A percentile compares a stretch with the other conserved stretches of the same genome.
Evolutionary conservation across 2,888 invertebrate species (phyloP).

Genomic region (Antheraea yamamai): DNA sequence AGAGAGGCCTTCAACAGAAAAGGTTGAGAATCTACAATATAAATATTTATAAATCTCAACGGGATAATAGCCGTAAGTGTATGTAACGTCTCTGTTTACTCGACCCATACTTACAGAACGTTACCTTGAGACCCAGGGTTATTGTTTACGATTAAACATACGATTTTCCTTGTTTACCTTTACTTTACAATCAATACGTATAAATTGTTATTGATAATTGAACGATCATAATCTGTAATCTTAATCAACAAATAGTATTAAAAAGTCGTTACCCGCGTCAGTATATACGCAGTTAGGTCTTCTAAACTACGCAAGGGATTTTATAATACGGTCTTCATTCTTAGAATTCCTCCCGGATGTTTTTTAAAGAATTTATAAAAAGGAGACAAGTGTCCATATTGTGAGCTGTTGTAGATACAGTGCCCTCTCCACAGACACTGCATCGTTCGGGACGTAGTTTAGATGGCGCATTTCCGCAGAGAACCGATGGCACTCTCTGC

Average conservation of each 20-base stretch:
- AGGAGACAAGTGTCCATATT: too few relatives aligned
- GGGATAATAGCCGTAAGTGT: not conserved
- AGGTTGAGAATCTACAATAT: not conserved
- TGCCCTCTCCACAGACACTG: too few relatives aligned
- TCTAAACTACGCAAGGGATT: too few relatives aligned
- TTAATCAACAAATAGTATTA: not conserved
- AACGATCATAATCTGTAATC: not conserved
- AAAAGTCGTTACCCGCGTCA: not conserved
- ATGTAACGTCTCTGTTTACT: slow-evolving; percentile 3
- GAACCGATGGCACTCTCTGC: too few relatives aligned
- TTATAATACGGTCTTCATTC: too few relatives aligned
- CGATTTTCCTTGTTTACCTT: not conserved
- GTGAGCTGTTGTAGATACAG: too few relatives aligned
- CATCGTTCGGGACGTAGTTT: too few relatives aligned
- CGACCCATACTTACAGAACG: not conserved
- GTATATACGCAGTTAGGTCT: too few relatives aligned
- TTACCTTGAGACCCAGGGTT: not conserved
- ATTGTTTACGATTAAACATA: slow-evolving; percentile 6
- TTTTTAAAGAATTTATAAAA: too few relatives aligned
- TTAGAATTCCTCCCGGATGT: too few relatives aligned
- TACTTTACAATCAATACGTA: not conserved
- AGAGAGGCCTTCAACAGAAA: not conserved
- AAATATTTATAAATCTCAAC: slow-evolving; percentile 3
- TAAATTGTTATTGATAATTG: not conserved
- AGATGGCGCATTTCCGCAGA: too few relatives aligned